A percentile compares a stretch with the other conserved stretches of the same genome.
Conservation (phyloP, 53 echinoderm and acorn worm genomes). For the Apostichopus leukothele region DNA sequence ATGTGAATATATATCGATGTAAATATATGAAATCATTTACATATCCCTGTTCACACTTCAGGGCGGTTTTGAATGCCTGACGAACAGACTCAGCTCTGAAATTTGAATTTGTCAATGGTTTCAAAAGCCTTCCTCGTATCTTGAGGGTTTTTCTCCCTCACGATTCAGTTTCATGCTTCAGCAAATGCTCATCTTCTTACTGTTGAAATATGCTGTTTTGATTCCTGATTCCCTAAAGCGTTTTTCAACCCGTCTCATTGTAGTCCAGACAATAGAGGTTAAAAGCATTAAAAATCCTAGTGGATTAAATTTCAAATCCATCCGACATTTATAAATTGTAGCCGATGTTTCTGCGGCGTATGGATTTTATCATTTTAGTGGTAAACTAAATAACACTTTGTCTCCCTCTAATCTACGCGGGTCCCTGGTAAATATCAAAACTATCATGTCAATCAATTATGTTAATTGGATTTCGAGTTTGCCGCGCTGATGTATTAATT, state of each 20-base stretch:
- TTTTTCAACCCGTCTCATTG: too few species aligned
- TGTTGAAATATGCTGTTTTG: too few species aligned
- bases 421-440: background rate
- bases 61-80: background rate
- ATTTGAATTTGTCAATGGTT: too few species aligned
- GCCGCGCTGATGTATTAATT: background rate
- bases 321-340: too few species aligned
- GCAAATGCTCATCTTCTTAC: too few species aligned
- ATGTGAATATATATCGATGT: constrained; percentile 13
- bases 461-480: constrained; percentile 42
- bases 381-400: background rate
- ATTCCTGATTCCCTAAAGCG: too few species aligned
- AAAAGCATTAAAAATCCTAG: too few species aligned
- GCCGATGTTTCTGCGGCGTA: background rate
- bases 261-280: too few species aligned
- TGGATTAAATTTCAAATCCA: background rate
- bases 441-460: constrained; percentile 31
- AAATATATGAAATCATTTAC: constrained; percentile 6
- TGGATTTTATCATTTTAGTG: background rate
- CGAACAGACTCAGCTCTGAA: too few species aligned
- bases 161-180: too few species aligned
- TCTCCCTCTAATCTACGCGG: background rate
- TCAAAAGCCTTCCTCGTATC: too few species aligned
- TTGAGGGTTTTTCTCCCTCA: too few species aligned
- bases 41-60: constrained; percentile 7